Evolutionary conservation across 1,140 invertebrate genomes (phyloP).

Genomic region (Hormaphis cornu): DNA sequence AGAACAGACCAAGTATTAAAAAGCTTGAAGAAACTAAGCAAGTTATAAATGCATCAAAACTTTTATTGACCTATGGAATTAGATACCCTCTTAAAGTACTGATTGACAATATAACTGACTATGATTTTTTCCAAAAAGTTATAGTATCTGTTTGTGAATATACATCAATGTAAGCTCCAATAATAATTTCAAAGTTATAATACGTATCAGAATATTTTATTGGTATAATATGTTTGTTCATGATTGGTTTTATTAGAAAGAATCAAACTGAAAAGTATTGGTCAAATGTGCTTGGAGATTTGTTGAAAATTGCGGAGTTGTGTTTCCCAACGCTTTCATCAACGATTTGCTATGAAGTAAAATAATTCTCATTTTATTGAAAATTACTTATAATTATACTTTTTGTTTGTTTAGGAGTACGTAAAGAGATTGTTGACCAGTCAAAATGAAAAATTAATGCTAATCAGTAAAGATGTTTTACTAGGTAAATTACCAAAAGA

Average conservation of each 20-base stretch:
- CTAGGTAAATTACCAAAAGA: background rate
- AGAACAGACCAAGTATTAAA: background rate
- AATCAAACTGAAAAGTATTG: conserved; percentile 18
- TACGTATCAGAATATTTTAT: background rate
- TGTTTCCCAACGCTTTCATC: conserved; percentile 16
- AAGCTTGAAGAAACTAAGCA: background rate
- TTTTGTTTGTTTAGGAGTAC: conserved; percentile 1
- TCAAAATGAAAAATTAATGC: conserved; percentile 11
- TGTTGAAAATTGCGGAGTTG: conserved; percentile 13
- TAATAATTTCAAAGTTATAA: background rate
- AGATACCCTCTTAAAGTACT: conserved; percentile 6
- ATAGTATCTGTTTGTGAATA: conserved; percentile 1
- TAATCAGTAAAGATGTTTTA: conserved; percentile 20
- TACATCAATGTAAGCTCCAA: conserved; percentile 4
- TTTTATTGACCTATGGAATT: conserved; percentile 12
- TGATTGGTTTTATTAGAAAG: background rate
- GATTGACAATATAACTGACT: background rate
- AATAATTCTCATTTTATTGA: background rate
- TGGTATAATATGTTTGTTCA: background rate
- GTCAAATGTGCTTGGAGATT: conserved; percentile 17
- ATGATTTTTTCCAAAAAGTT: background rate
- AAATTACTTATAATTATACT: background rate
- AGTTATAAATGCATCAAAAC: conserved; percentile 22
- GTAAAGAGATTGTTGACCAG: background rate
- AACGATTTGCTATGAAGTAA: conserved; percentile 16